phyloP scores from a whole-genome alignment of 2,797 vertebrate genomes.

The Acrossocheilus fasciatus region DNA sequence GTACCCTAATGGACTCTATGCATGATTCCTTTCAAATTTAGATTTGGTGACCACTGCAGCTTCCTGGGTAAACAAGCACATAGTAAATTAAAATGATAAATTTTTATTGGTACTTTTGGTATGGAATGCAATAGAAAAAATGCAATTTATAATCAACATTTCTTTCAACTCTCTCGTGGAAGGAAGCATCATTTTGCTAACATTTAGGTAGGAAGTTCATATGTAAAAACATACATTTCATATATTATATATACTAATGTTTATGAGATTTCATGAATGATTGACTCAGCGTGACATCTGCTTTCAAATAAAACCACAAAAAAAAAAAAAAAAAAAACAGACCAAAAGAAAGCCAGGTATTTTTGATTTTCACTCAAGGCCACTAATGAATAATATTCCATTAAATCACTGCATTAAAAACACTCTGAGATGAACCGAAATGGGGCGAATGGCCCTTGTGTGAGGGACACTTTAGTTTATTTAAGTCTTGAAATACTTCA shows the following conservation, averaged over 20 bases:
- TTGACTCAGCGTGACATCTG: background rate
- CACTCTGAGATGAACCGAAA: background rate
- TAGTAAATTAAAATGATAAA: background rate
- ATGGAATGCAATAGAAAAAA: background rate
- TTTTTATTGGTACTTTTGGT: background rate
- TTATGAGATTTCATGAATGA: background rate
- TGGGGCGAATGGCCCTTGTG: background rate
- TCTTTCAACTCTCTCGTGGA: background rate
- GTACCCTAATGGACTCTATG: background rate
- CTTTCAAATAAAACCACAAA: background rate
- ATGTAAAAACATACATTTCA: background rate
- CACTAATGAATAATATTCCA: background rate
- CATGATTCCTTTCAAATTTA: background rate
- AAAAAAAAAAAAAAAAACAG: background rate
- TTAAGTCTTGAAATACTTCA: background rate
- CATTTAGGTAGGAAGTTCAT: background rate
- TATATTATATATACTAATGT: background rate
- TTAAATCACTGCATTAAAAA: background rate
- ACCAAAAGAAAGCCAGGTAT: background rate
- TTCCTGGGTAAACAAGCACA: background rate
- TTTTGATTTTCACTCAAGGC: conserved; percentile 3
- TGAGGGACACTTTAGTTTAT: conserved; percentile 6
- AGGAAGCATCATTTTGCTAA: background rate
- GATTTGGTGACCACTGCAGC: background rate
- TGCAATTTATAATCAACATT: background rate